phyloP scores from a whole-genome alignment of 2,888 invertebrate genomes.

The Arctia plantaginis region DNA sequence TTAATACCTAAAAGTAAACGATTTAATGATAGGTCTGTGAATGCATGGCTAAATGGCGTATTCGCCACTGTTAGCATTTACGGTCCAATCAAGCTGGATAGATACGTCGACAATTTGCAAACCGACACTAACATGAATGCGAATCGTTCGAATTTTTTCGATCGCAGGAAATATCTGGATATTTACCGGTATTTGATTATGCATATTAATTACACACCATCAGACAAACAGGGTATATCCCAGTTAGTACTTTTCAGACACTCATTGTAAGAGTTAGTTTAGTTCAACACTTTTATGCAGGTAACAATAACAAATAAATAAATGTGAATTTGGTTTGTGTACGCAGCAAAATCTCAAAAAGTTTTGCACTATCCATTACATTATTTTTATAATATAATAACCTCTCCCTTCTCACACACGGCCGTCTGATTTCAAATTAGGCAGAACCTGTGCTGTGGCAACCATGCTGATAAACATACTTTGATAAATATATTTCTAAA shows the following conservation, averaged over 20 bases:
- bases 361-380: no score
- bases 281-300: no score
- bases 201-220: not conserved
- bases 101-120: slow-evolving; percentile 56
- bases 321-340: no score
- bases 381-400: no score
- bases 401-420: no score
- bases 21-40: slow-evolving; percentile 41
- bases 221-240: not conserved
- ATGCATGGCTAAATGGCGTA: slow-evolving; percentile 48
- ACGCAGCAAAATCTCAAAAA: no score
- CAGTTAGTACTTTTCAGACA: not conserved
- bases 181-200: not conserved
- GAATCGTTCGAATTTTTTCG: slow-evolving; percentile 6
- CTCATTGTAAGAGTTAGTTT: no score
- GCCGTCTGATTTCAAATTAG: no score
- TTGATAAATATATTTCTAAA: no score
- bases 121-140: slow-evolving; percentile 33
- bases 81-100: slow-evolving; percentile 68
- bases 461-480: no score
- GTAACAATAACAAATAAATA: no score
- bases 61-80: slow-evolving; percentile 65
- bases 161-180: not conserved
- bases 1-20: slow-evolving; percentile 14
- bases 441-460: no score